phyloP scores from a whole-genome alignment of 2,797 vertebrate genomes.

The Rhinogobio ventralis region DNA sequence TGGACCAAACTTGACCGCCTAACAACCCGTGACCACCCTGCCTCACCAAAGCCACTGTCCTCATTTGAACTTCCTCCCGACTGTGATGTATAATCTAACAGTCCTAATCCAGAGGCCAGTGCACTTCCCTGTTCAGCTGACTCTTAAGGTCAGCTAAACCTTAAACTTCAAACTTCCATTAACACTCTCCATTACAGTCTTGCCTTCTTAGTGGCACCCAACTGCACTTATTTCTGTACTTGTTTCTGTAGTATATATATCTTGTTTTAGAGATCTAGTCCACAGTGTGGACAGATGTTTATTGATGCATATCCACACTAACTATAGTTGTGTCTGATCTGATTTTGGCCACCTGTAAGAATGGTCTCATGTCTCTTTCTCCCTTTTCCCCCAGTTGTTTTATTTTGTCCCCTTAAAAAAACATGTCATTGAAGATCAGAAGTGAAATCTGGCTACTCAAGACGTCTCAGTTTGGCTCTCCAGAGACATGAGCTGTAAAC shows the following conservation, averaged over 20 bases:
- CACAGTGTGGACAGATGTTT: slow-evolving; percentile 30
- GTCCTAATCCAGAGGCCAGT: neutral
- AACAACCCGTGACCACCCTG: slow-evolving; percentile 4
- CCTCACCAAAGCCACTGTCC: slow-evolving; percentile 33
- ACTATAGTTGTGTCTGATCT: slow-evolving; percentile 1
- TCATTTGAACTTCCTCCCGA: slow-evolving; percentile 26
- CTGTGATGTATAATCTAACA: neutral
- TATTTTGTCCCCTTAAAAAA: neutral
- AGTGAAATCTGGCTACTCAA: slow-evolving; percentile 24
- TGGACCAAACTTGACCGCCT: neutral
- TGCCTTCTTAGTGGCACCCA: neutral
- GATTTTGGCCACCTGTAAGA: neutral
- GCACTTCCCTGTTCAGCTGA: neutral
- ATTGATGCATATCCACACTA: slow-evolving; percentile 2
- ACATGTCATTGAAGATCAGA: slow-evolving; percentile 16
- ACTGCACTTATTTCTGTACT: neutral
- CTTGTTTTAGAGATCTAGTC: neutral
- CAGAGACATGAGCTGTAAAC: slow-evolving; percentile 31
- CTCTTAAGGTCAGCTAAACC: neutral
- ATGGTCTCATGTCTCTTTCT: slow-evolving; percentile 10
- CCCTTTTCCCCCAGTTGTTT: neutral
- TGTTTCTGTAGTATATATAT: neutral
- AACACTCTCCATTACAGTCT: neutral
- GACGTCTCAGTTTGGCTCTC: slow-evolving; percentile 13
- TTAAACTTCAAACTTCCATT: neutral